These are phyloP conservation scores for Neostethus bicornis DNA, from an alignment of 2,797 vertebrate genomes.

Conservation along the genomic window DNA sequence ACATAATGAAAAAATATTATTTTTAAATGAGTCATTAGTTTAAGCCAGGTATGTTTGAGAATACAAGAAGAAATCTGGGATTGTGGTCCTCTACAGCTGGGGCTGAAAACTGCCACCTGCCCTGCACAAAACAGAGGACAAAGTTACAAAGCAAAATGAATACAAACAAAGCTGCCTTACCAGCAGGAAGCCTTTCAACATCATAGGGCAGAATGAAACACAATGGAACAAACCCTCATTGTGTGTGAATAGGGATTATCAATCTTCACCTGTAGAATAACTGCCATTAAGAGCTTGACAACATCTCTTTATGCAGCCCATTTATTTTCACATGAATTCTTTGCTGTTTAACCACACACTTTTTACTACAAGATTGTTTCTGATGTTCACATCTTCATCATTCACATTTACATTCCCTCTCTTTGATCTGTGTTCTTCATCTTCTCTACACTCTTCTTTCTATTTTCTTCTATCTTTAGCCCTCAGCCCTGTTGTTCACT, in stretches of 20 bases:
- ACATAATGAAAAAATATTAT: no score
- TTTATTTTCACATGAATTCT: slow-evolving; percentile 43
- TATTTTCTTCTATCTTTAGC: slow-evolving; percentile 13
- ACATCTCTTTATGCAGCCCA: slow-evolving; percentile 50
- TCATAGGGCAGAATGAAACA: slow-evolving; percentile 43
- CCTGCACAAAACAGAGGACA: no score
- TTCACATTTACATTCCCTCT: slow-evolving; percentile 32
- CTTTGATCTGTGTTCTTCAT: slow-evolving; percentile 26
- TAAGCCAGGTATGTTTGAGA: no score
- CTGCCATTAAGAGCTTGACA: slow-evolving; percentile 50
- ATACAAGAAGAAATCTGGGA: no score
- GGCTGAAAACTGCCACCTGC: no score
- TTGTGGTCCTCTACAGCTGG: no score
- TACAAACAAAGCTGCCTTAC: slow-evolving; percentile 24
- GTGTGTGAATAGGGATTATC: slow-evolving; percentile 49
- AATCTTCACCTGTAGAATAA: slow-evolving; percentile 47
- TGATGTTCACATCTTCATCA: slow-evolving; percentile 54
- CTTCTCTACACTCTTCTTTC: slow-evolving; percentile 25
- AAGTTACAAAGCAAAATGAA: slow-evolving; percentile 20
- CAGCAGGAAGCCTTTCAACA: slow-evolving; percentile 41
- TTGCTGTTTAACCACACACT: slow-evolving; percentile 40
- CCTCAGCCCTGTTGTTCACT: slow-evolving; percentile 36
- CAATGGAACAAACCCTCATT: slow-evolving; percentile 57
- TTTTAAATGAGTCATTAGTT: no score
- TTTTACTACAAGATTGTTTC: slow-evolving; percentile 48